phyloP scores from a whole-genome alignment of 2,797 vertebrate species.

The Peromyscus melanophrys region DNA sequence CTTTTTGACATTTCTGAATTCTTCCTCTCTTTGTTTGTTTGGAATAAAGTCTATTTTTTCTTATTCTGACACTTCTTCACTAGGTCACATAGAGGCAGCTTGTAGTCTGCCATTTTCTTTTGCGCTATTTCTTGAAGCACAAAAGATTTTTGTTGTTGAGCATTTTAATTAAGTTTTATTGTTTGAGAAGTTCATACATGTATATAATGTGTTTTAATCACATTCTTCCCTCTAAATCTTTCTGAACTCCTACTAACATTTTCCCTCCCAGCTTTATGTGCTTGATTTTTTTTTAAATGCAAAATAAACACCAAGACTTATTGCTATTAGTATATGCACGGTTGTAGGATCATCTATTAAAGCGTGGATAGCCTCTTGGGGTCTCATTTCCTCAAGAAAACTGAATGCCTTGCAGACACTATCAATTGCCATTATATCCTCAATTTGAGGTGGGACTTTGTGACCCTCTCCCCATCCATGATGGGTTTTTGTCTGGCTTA shows the following conservation, averaged over 20 bases:
- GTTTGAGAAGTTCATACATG: background rate
- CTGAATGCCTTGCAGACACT: background rate
- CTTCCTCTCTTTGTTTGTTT: background rate
- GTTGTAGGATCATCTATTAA: background rate
- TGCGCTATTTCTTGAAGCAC: background rate
- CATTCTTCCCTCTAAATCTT: background rate
- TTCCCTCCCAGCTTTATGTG: background rate
- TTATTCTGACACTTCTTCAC: background rate
- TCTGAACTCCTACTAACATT: background rate
- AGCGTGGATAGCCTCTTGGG: background rate
- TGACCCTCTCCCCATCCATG: background rate
- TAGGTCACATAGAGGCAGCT: background rate
- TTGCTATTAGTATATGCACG: background rate
- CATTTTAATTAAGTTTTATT: background rate
- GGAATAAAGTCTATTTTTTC: background rate
- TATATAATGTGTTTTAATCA: background rate
- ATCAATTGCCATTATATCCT: background rate
- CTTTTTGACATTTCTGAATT: background rate
- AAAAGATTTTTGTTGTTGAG: background rate
- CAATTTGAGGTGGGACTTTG: background rate
- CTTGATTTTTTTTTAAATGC: background rate
- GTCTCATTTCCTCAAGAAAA: background rate
- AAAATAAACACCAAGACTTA: background rate
- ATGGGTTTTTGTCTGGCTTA: background rate
- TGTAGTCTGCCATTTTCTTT: background rate